phyloP scores from a whole-genome alignment of 2,113 vertebrate genomes.

The Aphyosemion australe region DNA sequence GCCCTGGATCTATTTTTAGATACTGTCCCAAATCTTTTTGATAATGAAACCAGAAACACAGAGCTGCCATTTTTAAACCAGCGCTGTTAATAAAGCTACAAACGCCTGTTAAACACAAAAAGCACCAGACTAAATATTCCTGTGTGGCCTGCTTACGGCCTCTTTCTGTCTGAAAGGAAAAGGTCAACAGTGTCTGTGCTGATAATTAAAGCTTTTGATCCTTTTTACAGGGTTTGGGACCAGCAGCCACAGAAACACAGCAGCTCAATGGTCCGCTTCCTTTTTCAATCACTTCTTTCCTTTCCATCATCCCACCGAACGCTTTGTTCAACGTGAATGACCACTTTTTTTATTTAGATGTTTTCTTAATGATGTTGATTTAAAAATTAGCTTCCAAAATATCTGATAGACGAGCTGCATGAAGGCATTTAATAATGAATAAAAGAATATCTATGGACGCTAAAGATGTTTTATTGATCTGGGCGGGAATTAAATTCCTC shows the following conservation, averaged over 20 bases:
- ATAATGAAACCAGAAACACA: background rate
- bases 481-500: too few species aligned
- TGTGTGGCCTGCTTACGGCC: background rate
- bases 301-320: background rate
- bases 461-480: too few species aligned
- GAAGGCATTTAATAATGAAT: too few species aligned
- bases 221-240: background rate
- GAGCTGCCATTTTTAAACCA: background rate
- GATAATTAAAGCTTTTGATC: conserved; percentile 11
- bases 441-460: too few species aligned
- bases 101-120: background rate
- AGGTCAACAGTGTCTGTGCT: conserved; percentile 4
- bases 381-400: too few species aligned
- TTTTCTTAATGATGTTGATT: too few species aligned
- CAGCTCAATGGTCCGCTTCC: background rate
- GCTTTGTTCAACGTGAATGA: too few species aligned
- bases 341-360: too few species aligned
- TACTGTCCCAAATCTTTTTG: background rate
- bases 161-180: background rate
- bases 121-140: background rate
- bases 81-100: background rate
- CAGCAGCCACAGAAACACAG: conserved; percentile 1
- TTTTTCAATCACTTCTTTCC: conserved; percentile 1
- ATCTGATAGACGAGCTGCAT: too few species aligned
- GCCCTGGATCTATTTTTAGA: conserved; percentile 7